Conservation (phyloP, 2,113 vertebrate genomes). For the Mus spicilegus region DNA sequence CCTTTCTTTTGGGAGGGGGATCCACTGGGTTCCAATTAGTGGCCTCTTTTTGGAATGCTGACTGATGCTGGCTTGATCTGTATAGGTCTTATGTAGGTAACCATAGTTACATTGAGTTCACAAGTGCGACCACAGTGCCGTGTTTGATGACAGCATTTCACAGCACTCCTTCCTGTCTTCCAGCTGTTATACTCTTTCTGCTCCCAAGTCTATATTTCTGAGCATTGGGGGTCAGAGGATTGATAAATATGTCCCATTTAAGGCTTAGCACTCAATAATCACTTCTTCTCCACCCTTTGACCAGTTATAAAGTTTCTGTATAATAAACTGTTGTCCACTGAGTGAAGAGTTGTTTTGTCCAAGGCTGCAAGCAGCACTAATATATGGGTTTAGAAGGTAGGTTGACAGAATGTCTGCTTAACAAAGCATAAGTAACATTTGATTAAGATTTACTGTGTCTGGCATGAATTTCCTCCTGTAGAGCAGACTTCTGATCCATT, state of each 20-base stretch:
- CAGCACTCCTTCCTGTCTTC: background rate
- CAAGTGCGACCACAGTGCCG: background rate
- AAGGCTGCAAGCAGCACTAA: background rate
- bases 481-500: background rate
- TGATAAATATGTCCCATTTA: background rate
- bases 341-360: background rate
- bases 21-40: background rate
- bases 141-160: background rate
- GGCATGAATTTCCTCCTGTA: background rate
- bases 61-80: background rate
- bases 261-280: background rate
- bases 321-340: background rate
- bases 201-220: background rate
- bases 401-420: background rate
- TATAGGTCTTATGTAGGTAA: background rate
- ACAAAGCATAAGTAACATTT: background rate
- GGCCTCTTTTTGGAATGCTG: background rate
- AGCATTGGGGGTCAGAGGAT: background rate
- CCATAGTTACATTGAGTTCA: background rate
- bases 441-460: background rate
- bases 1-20: background rate
- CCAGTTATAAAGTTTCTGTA: background rate
- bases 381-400: background rate
- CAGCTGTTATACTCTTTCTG: background rate
- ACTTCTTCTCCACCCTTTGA: background rate